Evolutionary conservation across 2,888 invertebrate species (phyloP).

Genomic region (Encarsia formosa): DNA sequence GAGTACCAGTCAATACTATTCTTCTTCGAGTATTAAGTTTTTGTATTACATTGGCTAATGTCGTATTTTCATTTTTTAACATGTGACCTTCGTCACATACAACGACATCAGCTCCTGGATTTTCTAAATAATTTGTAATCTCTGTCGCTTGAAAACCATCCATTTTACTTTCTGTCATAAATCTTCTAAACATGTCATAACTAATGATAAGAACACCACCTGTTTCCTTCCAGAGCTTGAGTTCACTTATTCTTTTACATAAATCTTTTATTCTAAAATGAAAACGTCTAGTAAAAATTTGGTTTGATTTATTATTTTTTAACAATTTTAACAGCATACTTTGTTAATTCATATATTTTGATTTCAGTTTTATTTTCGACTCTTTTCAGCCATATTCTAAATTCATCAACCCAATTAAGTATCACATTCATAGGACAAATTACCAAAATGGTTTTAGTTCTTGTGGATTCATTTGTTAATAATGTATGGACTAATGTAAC

Average conservation of each 20-base stretch:
- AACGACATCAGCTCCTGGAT: conserved; percentile 86
- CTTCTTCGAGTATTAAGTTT: conserved; percentile 52
- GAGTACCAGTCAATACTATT: conserved; percentile 93
- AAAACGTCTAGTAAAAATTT: neutral
- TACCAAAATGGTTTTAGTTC: conserved; percentile 71
- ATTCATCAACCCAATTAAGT: conserved; percentile 90
- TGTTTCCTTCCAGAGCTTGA: conserved; percentile 64
- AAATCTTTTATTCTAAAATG: neutral
- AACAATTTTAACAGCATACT: conserved; percentile 5
- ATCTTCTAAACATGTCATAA: conserved; percentile 86
- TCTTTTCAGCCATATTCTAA: conserved; percentile 73
- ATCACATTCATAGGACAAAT: conserved; percentile 89
- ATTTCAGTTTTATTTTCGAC: conserved; percentile 60
- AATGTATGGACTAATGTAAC: conserved; percentile 81
- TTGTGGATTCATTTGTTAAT: conserved; percentile 62
- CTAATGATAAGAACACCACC: conserved; percentile 89
- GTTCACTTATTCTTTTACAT: neutral
- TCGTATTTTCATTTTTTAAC: conserved; percentile 85
- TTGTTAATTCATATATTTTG: conserved; percentile 70
- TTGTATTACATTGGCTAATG: conserved; percentile 65
- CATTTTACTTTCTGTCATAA: conserved; percentile 48
- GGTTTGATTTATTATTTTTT: neutral
- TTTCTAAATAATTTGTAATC: conserved; percentile 67
- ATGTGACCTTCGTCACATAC: conserved; percentile 95
- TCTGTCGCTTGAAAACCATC: conserved; percentile 36